Evolutionary conservation across 2,113 vertebrate species (phyloP).

Genomic region (Odocoileus hemionus): DNA sequence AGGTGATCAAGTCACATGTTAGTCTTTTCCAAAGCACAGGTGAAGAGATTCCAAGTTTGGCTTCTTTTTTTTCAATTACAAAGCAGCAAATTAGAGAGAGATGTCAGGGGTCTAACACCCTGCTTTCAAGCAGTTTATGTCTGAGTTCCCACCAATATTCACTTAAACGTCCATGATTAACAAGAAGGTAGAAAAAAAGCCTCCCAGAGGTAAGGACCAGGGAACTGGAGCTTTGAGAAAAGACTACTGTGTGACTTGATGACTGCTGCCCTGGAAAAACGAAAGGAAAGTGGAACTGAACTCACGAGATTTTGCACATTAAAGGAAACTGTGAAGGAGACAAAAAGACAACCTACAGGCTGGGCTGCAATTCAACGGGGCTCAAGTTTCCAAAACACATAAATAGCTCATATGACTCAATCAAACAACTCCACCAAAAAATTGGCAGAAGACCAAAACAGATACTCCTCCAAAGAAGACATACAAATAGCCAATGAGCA

Average conservation of each 20-base stretch:
- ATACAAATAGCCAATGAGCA: too few relatives aligned
- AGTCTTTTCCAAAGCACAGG: background rate
- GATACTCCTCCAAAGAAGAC: background rate
- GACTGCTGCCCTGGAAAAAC: rapidly evolving
- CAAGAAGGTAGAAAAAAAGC: background rate
- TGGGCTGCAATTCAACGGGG: background rate
- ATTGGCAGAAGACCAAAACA: rapidly evolving
- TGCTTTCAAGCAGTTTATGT: background rate
- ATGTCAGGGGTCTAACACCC: background rate
- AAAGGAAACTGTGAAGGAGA: background rate
- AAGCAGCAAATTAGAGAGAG: background rate
- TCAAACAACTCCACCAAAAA: background rate
- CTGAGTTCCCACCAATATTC: background rate
- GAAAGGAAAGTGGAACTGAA: background rate
- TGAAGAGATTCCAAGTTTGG: background rate
- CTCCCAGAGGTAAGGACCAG: background rate
- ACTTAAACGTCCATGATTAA: background rate
- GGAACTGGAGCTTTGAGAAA: background rate
- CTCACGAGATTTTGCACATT: background rate
- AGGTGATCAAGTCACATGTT: background rate
- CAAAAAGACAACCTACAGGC: background rate
- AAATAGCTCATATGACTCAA: background rate
- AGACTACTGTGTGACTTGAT: background rate
- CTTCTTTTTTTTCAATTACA: background rate
- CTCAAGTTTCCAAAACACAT: background rate